phyloP scores from a whole-genome alignment of 1,140 invertebrate genomes.

The Drosophila ercepeae region DNA sequence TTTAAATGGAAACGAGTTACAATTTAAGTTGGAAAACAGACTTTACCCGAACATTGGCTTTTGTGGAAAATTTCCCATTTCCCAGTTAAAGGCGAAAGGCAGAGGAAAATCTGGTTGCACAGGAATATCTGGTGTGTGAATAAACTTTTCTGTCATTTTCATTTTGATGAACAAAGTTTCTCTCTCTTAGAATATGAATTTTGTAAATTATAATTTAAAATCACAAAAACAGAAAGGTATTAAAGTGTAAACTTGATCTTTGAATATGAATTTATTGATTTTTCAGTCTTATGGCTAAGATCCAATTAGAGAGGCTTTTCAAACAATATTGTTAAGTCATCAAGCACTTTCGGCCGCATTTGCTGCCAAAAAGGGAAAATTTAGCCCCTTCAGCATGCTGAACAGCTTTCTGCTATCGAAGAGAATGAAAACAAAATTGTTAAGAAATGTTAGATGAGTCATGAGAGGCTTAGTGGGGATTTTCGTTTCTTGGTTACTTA shows the following conservation, averaged over 20 bases:
- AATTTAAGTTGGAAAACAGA: conserved; percentile 1
- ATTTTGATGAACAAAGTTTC: neutral
- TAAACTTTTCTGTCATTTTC: neutral
- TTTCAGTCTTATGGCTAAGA: conserved; percentile 23
- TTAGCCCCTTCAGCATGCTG: conserved; percentile 69
- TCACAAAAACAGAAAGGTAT: neutral
- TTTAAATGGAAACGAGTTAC: conserved; percentile 26
- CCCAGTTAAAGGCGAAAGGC: neutral
- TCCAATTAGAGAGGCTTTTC: conserved; percentile 33
- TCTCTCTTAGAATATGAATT: neutral
- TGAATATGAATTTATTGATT: neutral
- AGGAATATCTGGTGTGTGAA: neutral
- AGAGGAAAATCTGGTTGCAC: neutral
- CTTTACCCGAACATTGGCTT: neutral
- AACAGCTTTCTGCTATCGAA: conserved; percentile 68
- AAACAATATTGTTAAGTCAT: conserved; percentile 15
- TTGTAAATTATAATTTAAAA: neutral
- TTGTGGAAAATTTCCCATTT: neutral
- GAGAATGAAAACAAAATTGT: neutral
- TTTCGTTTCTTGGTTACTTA: conserved; percentile 51
- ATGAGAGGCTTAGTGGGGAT: conserved; percentile 32
- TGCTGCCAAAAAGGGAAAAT: conserved; percentile 56
- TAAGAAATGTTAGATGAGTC: conserved; percentile 30
- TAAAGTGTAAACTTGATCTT: neutral
- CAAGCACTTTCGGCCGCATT: conserved; percentile 18